phyloP scores from a whole-genome alignment of 1,140 invertebrate genomes.

The Dendrolimus punctatus region DNA sequence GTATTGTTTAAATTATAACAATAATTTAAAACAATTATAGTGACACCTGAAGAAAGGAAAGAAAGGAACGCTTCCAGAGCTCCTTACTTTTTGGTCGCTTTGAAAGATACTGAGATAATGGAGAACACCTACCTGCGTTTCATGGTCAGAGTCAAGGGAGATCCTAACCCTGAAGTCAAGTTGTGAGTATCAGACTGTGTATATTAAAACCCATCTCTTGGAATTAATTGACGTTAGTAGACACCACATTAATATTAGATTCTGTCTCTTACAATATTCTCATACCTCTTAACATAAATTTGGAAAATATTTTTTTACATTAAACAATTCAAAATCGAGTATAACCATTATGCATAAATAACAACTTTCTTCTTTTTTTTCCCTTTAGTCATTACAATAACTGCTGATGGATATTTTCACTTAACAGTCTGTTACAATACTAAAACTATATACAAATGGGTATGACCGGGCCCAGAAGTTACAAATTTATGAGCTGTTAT shows the following conservation, averaged over 20 bases:
- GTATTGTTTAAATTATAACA: too few relatives aligned
- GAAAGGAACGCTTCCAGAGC: constrained; percentile 79
- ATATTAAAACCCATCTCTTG: neutral
- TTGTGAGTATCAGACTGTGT: constrained; percentile 79
- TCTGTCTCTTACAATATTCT: too few relatives aligned
- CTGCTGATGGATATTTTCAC: too few relatives aligned
- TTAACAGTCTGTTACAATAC: neutral
- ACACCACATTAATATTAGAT: too few relatives aligned
- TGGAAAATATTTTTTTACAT: too few relatives aligned
- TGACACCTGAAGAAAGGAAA: constrained; percentile 80
- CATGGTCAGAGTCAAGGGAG: constrained; percentile 90
- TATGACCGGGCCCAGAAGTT: neutral
- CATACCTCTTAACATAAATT: too few relatives aligned
- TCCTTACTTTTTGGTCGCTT: constrained; percentile 85
- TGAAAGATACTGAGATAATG: constrained; percentile 90
- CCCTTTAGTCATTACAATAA: too few relatives aligned
- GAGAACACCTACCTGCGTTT: constrained; percentile 91
- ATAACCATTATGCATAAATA: too few relatives aligned
- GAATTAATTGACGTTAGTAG: too few relatives aligned
- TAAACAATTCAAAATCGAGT: too few relatives aligned
- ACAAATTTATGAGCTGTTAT: neutral
- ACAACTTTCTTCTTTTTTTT: too few relatives aligned
- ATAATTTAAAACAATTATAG: constrained; percentile 52
- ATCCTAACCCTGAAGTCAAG: constrained; percentile 86
- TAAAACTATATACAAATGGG: neutral